Percentiles rank a stretch among this genome's conserved stretches.
These are phyloP conservation scores for Phalloptychus januarius DNA, from an alignment of 2,797 vertebrate species.

Conservation along the genomic window DNA sequence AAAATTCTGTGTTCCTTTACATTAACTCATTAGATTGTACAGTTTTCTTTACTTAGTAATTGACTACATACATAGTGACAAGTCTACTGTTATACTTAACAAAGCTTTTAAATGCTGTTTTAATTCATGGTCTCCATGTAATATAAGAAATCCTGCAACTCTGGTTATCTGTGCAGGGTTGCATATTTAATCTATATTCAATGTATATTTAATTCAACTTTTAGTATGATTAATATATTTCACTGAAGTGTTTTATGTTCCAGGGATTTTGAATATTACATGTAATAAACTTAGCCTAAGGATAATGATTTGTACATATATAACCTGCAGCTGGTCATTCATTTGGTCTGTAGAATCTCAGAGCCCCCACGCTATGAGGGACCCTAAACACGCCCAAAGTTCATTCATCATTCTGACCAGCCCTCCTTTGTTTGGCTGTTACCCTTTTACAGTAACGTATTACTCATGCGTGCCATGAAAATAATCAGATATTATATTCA, in stretches of 20 bases:
- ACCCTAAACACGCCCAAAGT: background rate
- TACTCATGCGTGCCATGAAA: constrained; percentile 14
- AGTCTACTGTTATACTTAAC: background rate
- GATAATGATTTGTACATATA: no score
- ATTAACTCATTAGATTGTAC: background rate
- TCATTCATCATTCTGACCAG: background rate
- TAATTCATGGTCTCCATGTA: background rate
- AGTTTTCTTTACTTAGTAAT: background rate
- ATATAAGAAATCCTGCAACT: background rate
- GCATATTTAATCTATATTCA: no score
- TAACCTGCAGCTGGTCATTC: no score
- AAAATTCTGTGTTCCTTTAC: background rate
- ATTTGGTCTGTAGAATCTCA: no score
- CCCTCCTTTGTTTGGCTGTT: background rate
- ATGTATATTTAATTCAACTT: no score
- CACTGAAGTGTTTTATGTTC: no score
- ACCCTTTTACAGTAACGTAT: background rate
- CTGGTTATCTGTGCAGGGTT: background rate
- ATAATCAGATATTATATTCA: constrained; percentile 33
- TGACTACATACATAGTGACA: background rate
- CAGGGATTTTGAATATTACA: no score
- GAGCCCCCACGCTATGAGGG: no score
- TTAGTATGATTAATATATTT: background rate
- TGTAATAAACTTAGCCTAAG: no score
- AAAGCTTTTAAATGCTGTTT: background rate